Conservation (phyloP, 2,113 vertebrate genomes). For the Atrichornis clamosus region DNA sequence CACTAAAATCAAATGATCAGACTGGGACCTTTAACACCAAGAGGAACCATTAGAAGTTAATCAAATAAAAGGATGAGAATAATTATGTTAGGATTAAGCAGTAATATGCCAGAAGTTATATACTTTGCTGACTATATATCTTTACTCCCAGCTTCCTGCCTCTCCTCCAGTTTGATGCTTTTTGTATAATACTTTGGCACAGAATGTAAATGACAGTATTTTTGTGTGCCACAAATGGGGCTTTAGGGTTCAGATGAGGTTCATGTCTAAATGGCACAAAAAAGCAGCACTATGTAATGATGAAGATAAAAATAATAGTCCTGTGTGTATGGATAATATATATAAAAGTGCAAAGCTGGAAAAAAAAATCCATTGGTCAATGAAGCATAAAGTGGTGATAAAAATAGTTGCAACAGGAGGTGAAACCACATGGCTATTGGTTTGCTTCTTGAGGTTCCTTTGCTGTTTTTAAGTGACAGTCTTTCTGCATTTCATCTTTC, state of each 20-base stretch:
- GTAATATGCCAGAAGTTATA: constrained; percentile 85
- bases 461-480: background rate
- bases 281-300: constrained; percentile 61
- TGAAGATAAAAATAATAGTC: constrained; percentile 69
- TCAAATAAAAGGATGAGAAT: constrained; percentile 98
- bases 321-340: background rate
- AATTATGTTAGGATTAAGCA: constrained; percentile 92
- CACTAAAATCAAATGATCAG: constrained; percentile 98
- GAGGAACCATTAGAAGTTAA: constrained; percentile 99
- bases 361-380: constrained; percentile 70
- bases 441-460: background rate
- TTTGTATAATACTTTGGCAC: constrained; percentile 77
- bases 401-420: constrained; percentile 68
- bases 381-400: constrained; percentile 63
- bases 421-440: constrained; percentile 14
- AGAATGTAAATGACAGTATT: constrained; percentile 76
- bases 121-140: constrained; percentile 81
- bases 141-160: constrained; percentile 75
- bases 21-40: constrained; percentile 92
- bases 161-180: constrained; percentile 67
- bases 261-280: constrained; percentile 67
- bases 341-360: constrained; percentile 64
- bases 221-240: constrained; percentile 68
- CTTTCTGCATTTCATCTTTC: background rate
- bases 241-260: constrained; percentile 74